phyloP scores from a whole-genome alignment of 2,113 vertebrate genomes.

The Bolborhynchus lineola region DNA sequence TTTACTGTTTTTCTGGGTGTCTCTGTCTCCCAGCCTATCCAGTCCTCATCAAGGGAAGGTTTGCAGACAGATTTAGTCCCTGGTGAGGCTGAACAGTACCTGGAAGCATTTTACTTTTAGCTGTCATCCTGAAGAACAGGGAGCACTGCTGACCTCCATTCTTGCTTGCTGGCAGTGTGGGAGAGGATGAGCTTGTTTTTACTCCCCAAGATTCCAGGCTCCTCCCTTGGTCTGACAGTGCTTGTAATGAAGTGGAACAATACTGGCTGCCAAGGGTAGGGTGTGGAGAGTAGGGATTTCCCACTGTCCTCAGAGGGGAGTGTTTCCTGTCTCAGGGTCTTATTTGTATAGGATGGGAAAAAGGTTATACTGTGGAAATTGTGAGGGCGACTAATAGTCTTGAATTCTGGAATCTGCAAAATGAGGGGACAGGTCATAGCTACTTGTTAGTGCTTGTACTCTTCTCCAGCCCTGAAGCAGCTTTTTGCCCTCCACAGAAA shows the following conservation, averaged over 20 bases:
- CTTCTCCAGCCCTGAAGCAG: not conserved
- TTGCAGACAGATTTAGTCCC: not conserved
- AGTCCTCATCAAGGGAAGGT: not conserved
- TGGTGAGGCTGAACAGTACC: not conserved
- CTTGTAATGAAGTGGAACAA: not conserved
- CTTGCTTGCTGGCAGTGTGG: not conserved
- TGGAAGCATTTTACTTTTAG: not conserved
- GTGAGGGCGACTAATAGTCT: not conserved
- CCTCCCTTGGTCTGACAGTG: not conserved
- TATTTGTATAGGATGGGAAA: not conserved
- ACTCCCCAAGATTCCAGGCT: not conserved
- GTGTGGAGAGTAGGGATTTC: not conserved
- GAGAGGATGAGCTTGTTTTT: not conserved
- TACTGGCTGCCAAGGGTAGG: not conserved
- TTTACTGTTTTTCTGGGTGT: not conserved
- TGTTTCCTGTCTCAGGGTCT: not conserved
- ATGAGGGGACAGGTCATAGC: not conserved
- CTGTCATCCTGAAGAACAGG: not conserved
- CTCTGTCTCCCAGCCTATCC: not conserved
- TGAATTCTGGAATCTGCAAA: not conserved
- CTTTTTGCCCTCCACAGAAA: not conserved
- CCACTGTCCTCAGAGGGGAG: not conserved
- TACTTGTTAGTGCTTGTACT: not conserved
- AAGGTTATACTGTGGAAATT: not conserved
- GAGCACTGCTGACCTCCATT: not conserved